Evolutionary conservation across 2,888 invertebrate genomes (phyloP).

Genomic region (Onthophagus sagittarius): DNA sequence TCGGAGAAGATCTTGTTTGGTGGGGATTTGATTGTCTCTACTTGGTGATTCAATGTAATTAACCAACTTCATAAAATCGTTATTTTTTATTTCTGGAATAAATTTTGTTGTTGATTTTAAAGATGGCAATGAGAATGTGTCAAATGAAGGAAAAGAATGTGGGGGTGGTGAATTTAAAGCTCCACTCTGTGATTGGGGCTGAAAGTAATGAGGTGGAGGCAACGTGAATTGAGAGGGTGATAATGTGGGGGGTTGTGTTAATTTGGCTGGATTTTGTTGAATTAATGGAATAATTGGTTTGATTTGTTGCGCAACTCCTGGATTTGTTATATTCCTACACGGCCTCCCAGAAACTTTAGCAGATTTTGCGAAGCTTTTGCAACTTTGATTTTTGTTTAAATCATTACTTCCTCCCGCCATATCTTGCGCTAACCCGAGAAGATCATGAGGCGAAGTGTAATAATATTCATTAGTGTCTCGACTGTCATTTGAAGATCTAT

Average conservation of each 20-base stretch:
- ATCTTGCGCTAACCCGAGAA: constrained; percentile 29
- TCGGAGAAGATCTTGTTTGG: constrained; percentile 17
- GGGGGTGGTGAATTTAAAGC: neutral
- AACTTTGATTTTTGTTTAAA: constrained; percentile 18
- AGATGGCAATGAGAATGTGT: neutral
- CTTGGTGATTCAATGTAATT: constrained; percentile 18
- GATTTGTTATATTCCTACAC: constrained; percentile 1
- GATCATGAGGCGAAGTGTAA: constrained; percentile 29
- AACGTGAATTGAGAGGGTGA: neutral
- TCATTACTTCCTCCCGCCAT: constrained; percentile 14
- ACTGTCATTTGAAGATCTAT: constrained; percentile 1
- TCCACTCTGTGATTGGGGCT: neutral
- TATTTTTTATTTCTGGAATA: neutral
- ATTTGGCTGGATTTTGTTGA: neutral
- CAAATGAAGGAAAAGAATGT: neutral
- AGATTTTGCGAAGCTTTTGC: neutral
- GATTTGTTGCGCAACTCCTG: neutral
- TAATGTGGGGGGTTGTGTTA: neutral
- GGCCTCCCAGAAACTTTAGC: neutral
- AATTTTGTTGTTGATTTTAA: neutral
- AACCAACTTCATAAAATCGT: constrained; percentile 17
- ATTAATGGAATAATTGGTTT: neutral
- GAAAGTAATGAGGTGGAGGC: neutral
- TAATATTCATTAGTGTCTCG: constrained; percentile 26
- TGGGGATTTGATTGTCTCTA: neutral